A percentile compares a stretch with the other conserved stretches of the same genome.
phyloP scores from a whole-genome alignment of 2,113 vertebrate genomes.

The Stigmatopora nigra region DNA sequence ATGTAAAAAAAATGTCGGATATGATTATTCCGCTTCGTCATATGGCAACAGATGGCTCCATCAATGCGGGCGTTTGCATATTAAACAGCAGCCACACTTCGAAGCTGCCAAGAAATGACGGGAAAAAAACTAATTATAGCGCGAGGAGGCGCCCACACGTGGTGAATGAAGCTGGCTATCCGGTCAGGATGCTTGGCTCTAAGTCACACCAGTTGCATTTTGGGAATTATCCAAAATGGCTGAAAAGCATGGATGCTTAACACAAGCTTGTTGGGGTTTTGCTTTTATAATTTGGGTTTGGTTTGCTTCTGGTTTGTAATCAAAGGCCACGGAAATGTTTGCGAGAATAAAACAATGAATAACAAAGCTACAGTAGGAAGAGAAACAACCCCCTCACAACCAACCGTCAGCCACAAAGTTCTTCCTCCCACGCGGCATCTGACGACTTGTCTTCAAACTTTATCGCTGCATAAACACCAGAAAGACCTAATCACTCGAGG shows the following conservation, averaged over 20 bases:
- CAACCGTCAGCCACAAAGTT: not conserved
- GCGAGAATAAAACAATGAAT: not conserved
- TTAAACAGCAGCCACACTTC: not conserved
- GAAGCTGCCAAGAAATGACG: not conserved
- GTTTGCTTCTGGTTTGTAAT: not conserved
- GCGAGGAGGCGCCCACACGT: not conserved
- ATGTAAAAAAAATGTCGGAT: not conserved
- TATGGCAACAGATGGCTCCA: not conserved
- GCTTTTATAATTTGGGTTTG: not conserved
- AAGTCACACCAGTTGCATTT: not conserved
- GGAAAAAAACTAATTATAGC: not conserved
- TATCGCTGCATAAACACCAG: not conserved
- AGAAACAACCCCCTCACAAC: not conserved
- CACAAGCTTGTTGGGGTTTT: not conserved
- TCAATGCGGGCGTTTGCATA: not conserved
- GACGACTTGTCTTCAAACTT: not conserved
- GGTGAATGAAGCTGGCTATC: slow-evolving; percentile 1
- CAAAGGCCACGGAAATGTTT: not conserved
- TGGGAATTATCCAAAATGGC: not conserved
- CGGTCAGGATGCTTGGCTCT: not conserved
- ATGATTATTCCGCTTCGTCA: not conserved
- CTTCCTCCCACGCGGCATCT: not conserved
- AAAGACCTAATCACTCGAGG: not conserved
- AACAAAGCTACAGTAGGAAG: not conserved
- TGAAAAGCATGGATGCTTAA: not conserved